These are phyloP conservation scores for Limnodromus scolopaceus DNA, from an alignment of 2,797 vertebrate genomes.

Conservation along the genomic window DNA sequence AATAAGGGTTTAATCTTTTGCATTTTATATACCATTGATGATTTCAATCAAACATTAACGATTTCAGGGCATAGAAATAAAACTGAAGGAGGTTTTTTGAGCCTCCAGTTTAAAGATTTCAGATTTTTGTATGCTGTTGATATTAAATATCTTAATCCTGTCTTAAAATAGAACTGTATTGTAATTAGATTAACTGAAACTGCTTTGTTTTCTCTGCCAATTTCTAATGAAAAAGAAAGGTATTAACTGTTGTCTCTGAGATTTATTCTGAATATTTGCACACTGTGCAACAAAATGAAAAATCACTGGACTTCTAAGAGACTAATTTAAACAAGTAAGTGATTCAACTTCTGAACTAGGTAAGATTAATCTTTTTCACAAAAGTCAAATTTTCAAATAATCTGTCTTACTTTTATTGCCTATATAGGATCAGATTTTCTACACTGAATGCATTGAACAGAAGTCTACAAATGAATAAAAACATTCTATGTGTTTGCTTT, in stretches of 20 bases:
- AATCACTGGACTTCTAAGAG: neutral
- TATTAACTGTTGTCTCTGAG: neutral
- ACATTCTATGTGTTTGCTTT: neutral
- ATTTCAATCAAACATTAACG: neutral
- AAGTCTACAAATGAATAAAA: neutral
- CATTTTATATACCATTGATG: neutral
- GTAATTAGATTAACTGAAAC: neutral
- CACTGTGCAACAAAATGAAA: neutral
- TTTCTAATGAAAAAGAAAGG: neutral
- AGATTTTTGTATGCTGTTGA: neutral
- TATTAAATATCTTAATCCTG: neutral
- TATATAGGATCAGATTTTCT: neutral
- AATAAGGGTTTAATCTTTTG: accelerated
- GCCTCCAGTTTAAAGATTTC: neutral
- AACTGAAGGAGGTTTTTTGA: neutral
- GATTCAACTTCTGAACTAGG: neutral
- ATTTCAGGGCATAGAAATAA: neutral
- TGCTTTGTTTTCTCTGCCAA: neutral
- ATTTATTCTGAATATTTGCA: neutral
- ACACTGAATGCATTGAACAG: neutral
- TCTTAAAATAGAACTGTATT: neutral
- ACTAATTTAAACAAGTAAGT: neutral
- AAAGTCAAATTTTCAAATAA: neutral
- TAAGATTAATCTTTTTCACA: neutral
- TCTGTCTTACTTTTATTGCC: neutral